Evolutionary conservation across 2,797 vertebrate genomes (phyloP).

Genomic region (Phataginus tricuspis): DNA sequence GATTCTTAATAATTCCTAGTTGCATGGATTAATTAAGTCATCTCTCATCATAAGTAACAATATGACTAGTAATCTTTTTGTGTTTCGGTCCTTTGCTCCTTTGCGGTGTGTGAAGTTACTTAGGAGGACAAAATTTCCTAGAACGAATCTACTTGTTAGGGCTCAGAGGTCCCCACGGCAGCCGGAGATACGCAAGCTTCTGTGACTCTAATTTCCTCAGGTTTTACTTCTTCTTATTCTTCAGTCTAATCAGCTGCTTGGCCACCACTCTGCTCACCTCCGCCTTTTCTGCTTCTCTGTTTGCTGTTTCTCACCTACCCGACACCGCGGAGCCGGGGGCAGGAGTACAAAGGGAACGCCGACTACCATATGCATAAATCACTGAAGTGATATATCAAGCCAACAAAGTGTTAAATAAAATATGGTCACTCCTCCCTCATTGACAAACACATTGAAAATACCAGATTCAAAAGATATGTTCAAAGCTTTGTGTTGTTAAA

Average conservation of each 20-base stretch:
- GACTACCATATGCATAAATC: background rate
- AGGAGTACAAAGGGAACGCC: background rate
- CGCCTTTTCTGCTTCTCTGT: background rate
- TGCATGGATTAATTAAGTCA: background rate
- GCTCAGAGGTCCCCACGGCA: background rate
- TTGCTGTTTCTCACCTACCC: background rate
- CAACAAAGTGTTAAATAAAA: background rate
- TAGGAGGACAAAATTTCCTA: background rate
- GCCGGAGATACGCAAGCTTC: background rate
- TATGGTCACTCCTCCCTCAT: background rate
- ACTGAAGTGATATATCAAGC: background rate
- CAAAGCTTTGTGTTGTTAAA: background rate
- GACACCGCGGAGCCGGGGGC: background rate
- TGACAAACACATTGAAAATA: background rate
- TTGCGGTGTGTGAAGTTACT: background rate
- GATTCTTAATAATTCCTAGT: background rate
- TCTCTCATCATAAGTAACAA: background rate
- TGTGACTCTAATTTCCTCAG: background rate
- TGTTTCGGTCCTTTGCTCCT: background rate
- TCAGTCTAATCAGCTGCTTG: background rate
- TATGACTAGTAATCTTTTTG: background rate
- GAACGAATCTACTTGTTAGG: background rate
- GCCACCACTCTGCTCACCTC: background rate
- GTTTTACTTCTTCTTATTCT: background rate
- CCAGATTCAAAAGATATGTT: background rate